A percentile compares a stretch with the other conserved stretches of the same genome.
Evolutionary conservation across 2,888 invertebrate species (phyloP).

Genomic region (Glaucopsyche alexis): DNA sequence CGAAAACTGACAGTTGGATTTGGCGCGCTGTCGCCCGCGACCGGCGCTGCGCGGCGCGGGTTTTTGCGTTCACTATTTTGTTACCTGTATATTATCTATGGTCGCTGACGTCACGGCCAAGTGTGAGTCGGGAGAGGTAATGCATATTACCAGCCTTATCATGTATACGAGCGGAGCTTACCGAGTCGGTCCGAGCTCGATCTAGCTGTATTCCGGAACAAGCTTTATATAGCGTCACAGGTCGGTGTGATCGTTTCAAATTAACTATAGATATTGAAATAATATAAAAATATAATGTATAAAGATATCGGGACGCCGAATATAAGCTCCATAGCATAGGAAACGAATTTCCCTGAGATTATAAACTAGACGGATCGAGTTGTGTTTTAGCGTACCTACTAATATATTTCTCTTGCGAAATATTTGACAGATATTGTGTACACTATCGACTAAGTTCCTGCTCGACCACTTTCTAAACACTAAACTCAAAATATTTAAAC

Average conservation of each 20-base stretch:
- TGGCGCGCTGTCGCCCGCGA: constrained; percentile 36
- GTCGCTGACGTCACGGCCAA: constrained; percentile 31
- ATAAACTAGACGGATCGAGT: background rate
- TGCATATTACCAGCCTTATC: constrained; percentile 82
- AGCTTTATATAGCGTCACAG: constrained; percentile 74
- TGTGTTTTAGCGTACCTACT: background rate
- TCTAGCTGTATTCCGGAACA: constrained; percentile 63
- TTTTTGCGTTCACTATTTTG: constrained; percentile 38
- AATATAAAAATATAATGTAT: constrained; percentile 30
- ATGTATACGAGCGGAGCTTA: constrained; percentile 83
- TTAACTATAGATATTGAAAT: constrained; percentile 30
- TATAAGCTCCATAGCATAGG: constrained; percentile 27
- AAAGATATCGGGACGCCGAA: constrained; percentile 23
- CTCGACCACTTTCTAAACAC: no score
- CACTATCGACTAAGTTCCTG: no score
- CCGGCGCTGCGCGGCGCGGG: constrained; percentile 34
- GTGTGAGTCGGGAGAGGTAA: constrained; percentile 50
- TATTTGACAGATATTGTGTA: background rate
- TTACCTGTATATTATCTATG: constrained; percentile 38
- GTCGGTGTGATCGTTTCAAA: constrained; percentile 47
- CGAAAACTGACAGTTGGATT: constrained; percentile 36
- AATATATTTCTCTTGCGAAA: background rate
- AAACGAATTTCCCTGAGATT: constrained; percentile 23
- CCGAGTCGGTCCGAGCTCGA: constrained; percentile 65
- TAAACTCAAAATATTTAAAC: no score